Evolutionary conservation across 2,113 vertebrate genomes (phyloP).

Genomic region (Lichenostomus cassidix): DNA sequence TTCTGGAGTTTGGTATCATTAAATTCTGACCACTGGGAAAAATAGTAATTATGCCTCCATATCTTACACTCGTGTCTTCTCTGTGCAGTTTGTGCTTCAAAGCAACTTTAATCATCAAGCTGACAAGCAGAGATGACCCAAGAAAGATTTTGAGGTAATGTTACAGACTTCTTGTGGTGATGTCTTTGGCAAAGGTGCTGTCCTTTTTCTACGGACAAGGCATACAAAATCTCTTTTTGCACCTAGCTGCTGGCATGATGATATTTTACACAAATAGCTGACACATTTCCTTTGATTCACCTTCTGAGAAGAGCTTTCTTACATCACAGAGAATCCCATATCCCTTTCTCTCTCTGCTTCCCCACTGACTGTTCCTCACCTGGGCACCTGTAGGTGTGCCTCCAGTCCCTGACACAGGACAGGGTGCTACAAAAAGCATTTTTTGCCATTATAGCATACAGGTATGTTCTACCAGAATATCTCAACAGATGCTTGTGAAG

Average conservation of each 20-base stretch:
- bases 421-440: not conserved
- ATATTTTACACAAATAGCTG: not conserved
- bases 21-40: not conserved
- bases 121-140: constrained; percentile 43
- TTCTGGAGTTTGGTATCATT: not conserved
- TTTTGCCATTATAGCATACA: not conserved
- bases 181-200: not conserved
- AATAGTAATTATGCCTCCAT: not conserved
- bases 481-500: not conserved
- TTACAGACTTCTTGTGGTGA: not conserved
- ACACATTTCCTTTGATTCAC: not conserved
- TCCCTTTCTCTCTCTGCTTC: not conserved
- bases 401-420: not conserved
- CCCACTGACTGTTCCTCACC: not conserved
- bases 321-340: not conserved
- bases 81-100: constrained; percentile 75
- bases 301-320: not conserved
- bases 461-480: not conserved
- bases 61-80: not conserved
- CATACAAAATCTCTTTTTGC: not conserved
- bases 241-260: not conserved
- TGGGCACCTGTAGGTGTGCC: not conserved
- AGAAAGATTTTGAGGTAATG: constrained; percentile 79
- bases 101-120: constrained; percentile 72
- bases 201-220: not conserved